Evolutionary conservation across 2,113 vertebrate genomes (phyloP), one percentile per base, ranked within the genome.

Genomic region (Panurus biarmicus): DNA sequence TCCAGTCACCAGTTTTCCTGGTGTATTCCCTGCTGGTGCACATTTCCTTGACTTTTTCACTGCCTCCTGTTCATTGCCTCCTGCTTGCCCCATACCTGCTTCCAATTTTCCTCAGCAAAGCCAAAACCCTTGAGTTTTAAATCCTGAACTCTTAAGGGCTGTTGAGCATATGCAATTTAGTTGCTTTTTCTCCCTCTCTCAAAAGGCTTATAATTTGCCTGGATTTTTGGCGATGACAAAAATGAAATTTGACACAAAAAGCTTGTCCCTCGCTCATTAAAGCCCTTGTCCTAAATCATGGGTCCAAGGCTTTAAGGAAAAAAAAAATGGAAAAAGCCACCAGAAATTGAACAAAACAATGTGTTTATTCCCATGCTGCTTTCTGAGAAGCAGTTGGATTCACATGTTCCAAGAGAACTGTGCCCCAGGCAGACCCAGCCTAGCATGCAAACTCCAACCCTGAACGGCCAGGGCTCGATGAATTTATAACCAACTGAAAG

Each of bases 381-480:
- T 96, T 97, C 95, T 96, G 94, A 96, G 93, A 95, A 95, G 94
- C 92, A 83, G 75, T 86, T 95, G 91, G 75, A 86, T 83, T 95
- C 85, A 64, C 93, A 97, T 95, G 89, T 95, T 96, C 96, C 96
- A 96, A 90, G 94, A 74, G 85, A 97, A 80, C 72, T 80, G 82
- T 90, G 94, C 95, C 95, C 0, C 60, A 90, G 96, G 95, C 94
- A 94, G 87, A n/a, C 21, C 53, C 38, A 1, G 84, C 84, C 77
- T 95, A 87, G 91, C 94, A 93, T 93, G 90, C 72, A n/a, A 96
- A 74, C 82, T 62, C 53, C 79, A 50, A 56, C 88, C 93, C 80
- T 58, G 54, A 85, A 23, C 67, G 91, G 87, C 74, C 78, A 70
- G 78, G 78, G 25, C 82, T 56, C 26, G 74, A 64, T 83, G 93